Percentiles rank a stretch among this genome's conserved stretches.
Evolutionary conservation across 2,888 invertebrate genomes (phyloP).

Genomic region (Melanotus villosus): DNA sequence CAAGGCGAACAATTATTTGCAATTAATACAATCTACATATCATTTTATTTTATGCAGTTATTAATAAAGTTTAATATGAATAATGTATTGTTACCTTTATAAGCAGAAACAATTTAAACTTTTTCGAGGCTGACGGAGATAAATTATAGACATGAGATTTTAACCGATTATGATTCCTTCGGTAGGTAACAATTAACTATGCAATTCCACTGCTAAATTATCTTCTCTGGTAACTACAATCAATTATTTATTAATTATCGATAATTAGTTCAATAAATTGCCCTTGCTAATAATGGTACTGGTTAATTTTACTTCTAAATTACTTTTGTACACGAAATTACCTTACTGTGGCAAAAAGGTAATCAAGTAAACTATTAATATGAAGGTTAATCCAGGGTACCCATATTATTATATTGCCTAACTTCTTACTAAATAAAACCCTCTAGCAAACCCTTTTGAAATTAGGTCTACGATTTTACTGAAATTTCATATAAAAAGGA

Average conservation of each 20-base stretch:
- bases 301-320: conserved; percentile 34
- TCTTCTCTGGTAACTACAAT: conserved; percentile 36
- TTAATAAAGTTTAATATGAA: conserved; percentile 4
- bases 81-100: not conserved
- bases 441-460: no score
- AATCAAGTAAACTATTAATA: conserved; percentile 30
- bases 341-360: conserved; percentile 29
- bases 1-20: not conserved
- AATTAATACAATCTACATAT: conserved; percentile 2
- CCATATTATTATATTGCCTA: no score
- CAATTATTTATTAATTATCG: conserved; percentile 48
- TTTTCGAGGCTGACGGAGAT: conserved; percentile 8
- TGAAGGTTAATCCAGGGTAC: conserved; percentile 24
- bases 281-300: conserved; percentile 43
- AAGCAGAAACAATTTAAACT: conserved; percentile 1
- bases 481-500: no score
- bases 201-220: conserved; percentile 33
- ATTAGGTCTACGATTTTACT: no score
- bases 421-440: no score
- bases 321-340: conserved; percentile 36
- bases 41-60: no score
- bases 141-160: conserved; percentile 10
- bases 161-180: conserved; percentile 26
- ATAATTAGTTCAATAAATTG: conserved; percentile 48
- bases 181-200: conserved; percentile 7